Conservation (phyloP, 2,888 invertebrate genomes). For the Amblyjoppa fuscipennis region DNA sequence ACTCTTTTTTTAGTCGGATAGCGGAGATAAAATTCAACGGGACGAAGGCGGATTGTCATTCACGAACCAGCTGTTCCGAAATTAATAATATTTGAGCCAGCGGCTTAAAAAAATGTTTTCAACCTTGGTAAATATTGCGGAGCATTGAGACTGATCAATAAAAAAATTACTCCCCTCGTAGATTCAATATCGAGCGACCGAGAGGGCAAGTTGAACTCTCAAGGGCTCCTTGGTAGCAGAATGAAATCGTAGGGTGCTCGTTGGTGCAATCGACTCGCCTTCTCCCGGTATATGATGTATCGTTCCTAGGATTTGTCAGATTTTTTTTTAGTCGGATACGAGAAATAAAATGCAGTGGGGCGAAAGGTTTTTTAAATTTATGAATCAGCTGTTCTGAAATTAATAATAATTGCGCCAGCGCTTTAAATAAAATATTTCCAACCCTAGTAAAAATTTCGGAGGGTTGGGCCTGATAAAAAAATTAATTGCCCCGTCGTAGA, state of each 20-base stretch:
- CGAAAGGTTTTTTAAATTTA: no score
- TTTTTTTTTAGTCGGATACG: no score
- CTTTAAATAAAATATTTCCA: not conserved
- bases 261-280: conserved; percentile 36
- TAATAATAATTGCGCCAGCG: not conserved
- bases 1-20: not conserved
- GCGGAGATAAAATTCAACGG: not conserved
- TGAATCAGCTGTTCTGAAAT: no score
- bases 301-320: no score
- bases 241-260: conserved; percentile 38
- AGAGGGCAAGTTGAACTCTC: conserved; percentile 44
- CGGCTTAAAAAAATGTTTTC: not conserved
- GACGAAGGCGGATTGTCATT: not conserved
- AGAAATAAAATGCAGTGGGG: no score
- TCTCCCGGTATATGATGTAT: conserved; percentile 2
- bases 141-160: not conserved
- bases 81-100: not conserved
- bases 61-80: not conserved
- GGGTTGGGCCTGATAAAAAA: not conserved
- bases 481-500: not conserved
- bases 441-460: not conserved
- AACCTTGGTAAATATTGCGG: not conserved
- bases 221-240: not conserved
- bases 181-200: conserved; percentile 1
- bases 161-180: not conserved